Evolutionary conservation across 2,888 invertebrate genomes (phyloP), one percentile per base, ranked within the genome.

Genomic region (Lithophane semibrunnea): DNA sequence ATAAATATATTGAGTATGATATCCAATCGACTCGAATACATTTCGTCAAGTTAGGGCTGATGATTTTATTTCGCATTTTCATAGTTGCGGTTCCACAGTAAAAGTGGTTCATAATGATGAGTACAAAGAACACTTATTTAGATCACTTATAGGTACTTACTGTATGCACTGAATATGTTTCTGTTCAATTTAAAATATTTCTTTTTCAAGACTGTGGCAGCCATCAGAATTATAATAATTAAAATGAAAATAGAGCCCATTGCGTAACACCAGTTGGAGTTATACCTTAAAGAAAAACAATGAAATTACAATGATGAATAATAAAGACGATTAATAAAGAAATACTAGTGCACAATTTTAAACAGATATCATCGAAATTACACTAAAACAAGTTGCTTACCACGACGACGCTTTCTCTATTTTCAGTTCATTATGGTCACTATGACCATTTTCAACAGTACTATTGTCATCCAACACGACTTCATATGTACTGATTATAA

Each of bases 231-330:
- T 18, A 82, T 29, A 0, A 86, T n/a, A 37, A 63, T 64, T 4
- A 75, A 1, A n/a, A 75, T 52, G 1, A 86, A 21, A 65, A 68
- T 24, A 49, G 64, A 75, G 8, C 66, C 86, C 24, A 68, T 42
- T 52, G 56, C 78, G 47, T 82, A 84, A 52, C 68, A 71, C 86
- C 86, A 84, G 13, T 21, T 58, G 2, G 75, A 70, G 10, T 68
- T 75, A 66, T 70, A 73, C 83, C 84, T 84, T 61, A 4, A 44
- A 64, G 54, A 49, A 24, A 10, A 49, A 42, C 8, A 1, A 13
- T 8, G 5, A 1, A 24, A 58, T 8, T 16, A 29, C 29, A 60
- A 29, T 60, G 16, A 60, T 24, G 24, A 16, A 16, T 13, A 60
- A 24, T 49, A 54, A 24, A 7, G 47, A 21, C 18, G 18, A 54